Evolutionary conservation across 2,888 invertebrate species (phyloP), one percentile per base, ranked within the genome.

Genomic region (Dorcus parallelipipedus): DNA sequence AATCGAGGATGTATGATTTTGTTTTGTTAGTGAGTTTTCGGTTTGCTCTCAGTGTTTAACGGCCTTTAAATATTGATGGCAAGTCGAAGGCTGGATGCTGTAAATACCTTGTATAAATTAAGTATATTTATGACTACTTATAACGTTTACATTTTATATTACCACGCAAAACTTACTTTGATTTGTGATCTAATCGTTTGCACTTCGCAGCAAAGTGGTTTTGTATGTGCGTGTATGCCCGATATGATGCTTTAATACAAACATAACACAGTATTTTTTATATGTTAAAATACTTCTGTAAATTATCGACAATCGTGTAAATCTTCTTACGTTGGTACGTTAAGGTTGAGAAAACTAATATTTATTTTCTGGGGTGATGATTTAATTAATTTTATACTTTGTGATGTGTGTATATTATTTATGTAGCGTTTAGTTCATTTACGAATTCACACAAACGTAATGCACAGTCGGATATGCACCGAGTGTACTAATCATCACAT

Each of bases 331-430:
- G 48, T 43, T 49, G 47, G 47, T 58, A 52, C 43, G 51, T 53
- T 54, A 59, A 54, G 40, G 56, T 51, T 58, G 48, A 59, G 42
- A 26, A 45, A 43, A 53, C 45, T 56, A 57, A 62, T 57, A 60
- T 52, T 59, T 58, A 63, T 58, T 58, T 47, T 55, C 26, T 60
- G 48, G 52, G 53, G 26, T 33, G 26, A 47, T 57, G 56, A 52
- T 56, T 54, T 59, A 43, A 42, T 57, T 56, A 14, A 38, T 58
- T 45, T 47, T 57, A 33, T 33, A 54, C 59, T 64, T 63, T 61
- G 63, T 64, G 63, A 66, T 66, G 64, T 61, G 64, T 66, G 63
- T 60, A 63, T 62, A 60, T 62, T 56, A 59, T 60, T 64, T 64
- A 56, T 48, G 54, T 52, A 57, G 26, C 26, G 26, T 33, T 33